Evolutionary conservation across 2,797 vertebrate species (phyloP).

Genomic region (Enteromius viviparus): DNA sequence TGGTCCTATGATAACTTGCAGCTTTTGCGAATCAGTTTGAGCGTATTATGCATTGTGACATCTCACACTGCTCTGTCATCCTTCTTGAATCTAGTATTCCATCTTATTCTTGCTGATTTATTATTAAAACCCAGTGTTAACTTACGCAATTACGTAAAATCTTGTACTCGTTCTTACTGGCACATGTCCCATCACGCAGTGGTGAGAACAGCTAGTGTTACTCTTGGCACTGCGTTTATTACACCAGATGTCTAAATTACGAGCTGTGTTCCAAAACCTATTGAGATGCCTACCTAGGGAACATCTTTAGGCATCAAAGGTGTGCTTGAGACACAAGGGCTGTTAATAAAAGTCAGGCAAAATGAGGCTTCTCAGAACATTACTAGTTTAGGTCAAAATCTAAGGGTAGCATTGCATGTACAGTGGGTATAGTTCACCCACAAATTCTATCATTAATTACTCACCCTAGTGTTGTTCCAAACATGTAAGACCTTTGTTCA

Average conservation of each 20-base stretch:
- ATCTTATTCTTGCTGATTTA: conserved; percentile 6
- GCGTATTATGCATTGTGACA: conserved; percentile 30
- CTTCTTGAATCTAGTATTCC: conserved; percentile 11
- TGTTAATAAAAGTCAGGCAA: not conserved
- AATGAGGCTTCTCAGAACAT: not conserved
- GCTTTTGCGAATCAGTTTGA: conserved; percentile 7
- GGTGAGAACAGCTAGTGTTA: conserved; percentile 12
- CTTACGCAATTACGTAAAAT: not conserved
- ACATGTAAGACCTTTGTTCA: too few species aligned
- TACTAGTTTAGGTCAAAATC: not conserved
- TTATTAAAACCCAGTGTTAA: conserved; percentile 21
- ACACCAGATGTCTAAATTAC: not conserved
- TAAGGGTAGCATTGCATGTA: not conserved
- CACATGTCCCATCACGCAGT: conserved; percentile 6
- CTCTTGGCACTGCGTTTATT: not conserved
- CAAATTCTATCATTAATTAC: too few species aligned
- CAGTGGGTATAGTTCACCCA: not conserved
- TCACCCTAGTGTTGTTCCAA: too few species aligned
- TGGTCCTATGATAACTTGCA: conserved; percentile 7
- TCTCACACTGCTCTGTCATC: conserved; percentile 11
- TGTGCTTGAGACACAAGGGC: not conserved
- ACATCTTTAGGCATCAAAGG: not conserved
- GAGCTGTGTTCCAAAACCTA: not conserved
- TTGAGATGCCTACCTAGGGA: not conserved
- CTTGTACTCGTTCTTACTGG: not conserved